Evolutionary conservation across 1,140 invertebrate species (phyloP), one percentile per base, ranked within the genome.

Genomic region (Bilobella aurantiaca): DNA sequence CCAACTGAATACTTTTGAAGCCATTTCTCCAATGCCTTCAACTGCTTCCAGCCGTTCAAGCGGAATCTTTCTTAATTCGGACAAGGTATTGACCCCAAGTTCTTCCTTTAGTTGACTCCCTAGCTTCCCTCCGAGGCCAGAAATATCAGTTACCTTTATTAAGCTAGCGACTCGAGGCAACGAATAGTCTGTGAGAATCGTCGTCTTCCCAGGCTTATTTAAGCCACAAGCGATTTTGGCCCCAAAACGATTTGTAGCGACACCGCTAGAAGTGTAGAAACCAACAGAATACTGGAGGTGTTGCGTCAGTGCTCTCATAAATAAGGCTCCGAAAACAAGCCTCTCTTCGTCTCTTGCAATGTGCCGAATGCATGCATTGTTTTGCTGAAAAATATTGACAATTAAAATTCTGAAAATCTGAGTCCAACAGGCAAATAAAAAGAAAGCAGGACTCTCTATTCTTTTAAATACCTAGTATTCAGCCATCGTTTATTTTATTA

Each of bases 161-260:
- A 0, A 37, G 2, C 2, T 2, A 0, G 62, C 25, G 27, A 64
- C 49, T 27, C 18, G 29, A 0, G 27, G 3, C 16, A 56, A 57
- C 2, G 47, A 29, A 0, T 25, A 27, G 0, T 27, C 25, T 0
- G 62, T 18, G 1, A 64, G 31, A 27, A 64, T 64, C 0, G 62
- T 58, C 3, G 47, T 37, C 0, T 47, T 34, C 3, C 49, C 49
- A 0, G 62, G 62, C 23, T 64, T 64, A 25, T 64, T 49, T 2
- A 64, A 1, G 2, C 47, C 49, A 5, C 16, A 57, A 3, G 5
- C 62, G 18, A 64, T 12, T 57, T 64, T 64, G 1, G 62, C 30
- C 18, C 56, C 23, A 16, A 64, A 25, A 27, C 53, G 47, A 18
- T 64, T 64, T 0, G 47, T 31, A 0, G 42, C 49, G 2, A 58